Percentiles rank a stretch among this genome's conserved stretches.
Conservation (phyloP, 2,797 vertebrate genomes). For the Pantherophis vulpinus region DNA sequence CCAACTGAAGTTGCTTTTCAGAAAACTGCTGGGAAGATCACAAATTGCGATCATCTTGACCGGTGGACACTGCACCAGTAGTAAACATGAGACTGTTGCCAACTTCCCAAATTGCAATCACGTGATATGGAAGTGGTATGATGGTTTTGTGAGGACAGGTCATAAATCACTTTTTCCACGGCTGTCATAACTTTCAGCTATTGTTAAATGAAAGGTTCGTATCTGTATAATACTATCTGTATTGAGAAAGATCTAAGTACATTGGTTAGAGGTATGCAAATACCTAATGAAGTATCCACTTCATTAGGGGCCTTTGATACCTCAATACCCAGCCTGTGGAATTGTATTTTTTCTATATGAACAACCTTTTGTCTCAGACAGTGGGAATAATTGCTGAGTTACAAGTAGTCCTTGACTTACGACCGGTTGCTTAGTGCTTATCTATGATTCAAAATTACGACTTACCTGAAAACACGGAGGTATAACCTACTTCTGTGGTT, state of each 20-base stretch:
- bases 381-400: neutral
- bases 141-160: neutral
- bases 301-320: neutral
- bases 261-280: neutral
- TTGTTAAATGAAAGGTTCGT: neutral
- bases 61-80: neutral
- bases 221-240: neutral
- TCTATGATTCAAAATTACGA: neutral
- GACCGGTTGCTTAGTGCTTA: neutral
- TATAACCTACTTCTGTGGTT: neutral
- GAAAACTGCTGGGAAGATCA: neutral
- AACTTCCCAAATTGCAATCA: neutral
- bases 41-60: neutral
- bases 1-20: too few relatives aligned
- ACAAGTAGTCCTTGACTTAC: neutral
- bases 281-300: too few relatives aligned
- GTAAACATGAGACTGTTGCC: neutral
- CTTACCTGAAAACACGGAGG: neutral
- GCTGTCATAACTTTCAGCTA: neutral
- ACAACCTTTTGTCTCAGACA: neutral
- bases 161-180: neutral
- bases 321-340: neutral
- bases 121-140: neutral
- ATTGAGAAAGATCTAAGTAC: neutral
- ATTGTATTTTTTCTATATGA: neutral